Conservation (phyloP, 2,888 invertebrate genomes). For the Erebia palarica region DNA sequence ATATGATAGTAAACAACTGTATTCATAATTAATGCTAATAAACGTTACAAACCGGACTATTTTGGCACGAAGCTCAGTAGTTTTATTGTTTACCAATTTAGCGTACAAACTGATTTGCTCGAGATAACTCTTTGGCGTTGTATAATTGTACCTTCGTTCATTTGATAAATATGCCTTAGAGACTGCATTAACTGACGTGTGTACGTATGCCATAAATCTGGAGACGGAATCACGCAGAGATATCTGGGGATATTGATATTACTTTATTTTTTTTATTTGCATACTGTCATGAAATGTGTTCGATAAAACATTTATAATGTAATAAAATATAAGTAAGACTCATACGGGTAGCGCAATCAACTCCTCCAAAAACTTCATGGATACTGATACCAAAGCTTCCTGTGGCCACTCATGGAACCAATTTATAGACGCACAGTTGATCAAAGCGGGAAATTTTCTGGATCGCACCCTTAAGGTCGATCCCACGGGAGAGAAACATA, state of each 20-base stretch:
- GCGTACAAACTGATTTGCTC: constrained; percentile 97
- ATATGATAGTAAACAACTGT: too few relatives aligned
- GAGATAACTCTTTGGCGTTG: constrained; percentile 97
- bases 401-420: constrained; percentile 99
- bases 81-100: constrained; percentile 92
- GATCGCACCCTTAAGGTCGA: constrained; percentile 94
- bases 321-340: constrained; percentile 28
- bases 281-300: constrained; percentile 9
- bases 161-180: constrained; percentile 93
- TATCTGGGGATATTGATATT: constrained; percentile 66
- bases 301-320: neutral
- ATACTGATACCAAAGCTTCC: constrained; percentile 97
- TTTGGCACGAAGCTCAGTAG: constrained; percentile 92
- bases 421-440: constrained; percentile 97
- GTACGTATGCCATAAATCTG: constrained; percentile 97
- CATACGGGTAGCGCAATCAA: constrained; percentile 89
- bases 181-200: constrained; percentile 95
- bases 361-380: constrained; percentile 92
- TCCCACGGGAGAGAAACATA: constrained; percentile 98
- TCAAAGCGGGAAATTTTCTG: constrained; percentile 97
- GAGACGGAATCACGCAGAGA: constrained; percentile 92
- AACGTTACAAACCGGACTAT: constrained; percentile 82
- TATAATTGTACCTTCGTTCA: constrained; percentile 97
- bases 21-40: too few relatives aligned
- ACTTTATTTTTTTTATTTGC: neutral